A percentile compares a stretch with the other conserved stretches of the same genome.
Conservation (phyloP, 2,113 vertebrate genomes). For the Xiphophorus maculatus region DNA sequence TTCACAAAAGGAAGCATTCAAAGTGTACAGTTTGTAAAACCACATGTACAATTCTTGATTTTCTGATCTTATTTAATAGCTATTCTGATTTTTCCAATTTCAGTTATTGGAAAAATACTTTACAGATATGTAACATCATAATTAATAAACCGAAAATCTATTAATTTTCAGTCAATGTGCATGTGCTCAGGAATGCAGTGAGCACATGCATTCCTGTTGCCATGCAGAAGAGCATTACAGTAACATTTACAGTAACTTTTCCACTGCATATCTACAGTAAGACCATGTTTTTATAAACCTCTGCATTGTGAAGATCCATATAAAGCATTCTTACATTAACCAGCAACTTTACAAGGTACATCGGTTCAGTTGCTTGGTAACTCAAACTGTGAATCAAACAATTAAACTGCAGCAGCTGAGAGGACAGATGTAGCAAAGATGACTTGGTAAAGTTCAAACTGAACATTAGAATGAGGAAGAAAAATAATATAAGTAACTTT, state of each 20-base stretch:
- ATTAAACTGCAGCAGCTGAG: background rate
- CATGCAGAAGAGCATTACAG: background rate
- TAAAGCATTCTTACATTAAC: background rate
- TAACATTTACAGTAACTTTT: background rate
- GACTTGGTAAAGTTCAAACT: background rate
- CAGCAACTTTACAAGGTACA: background rate
- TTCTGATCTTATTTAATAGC: background rate
- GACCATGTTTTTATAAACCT: background rate
- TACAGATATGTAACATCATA: background rate
- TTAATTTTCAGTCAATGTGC: too few relatives aligned
- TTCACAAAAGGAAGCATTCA: conserved; percentile 28
- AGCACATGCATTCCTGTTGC: background rate
- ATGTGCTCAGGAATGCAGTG: too few relatives aligned
- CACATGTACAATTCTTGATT: background rate
- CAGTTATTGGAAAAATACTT: background rate
- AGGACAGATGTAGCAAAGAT: background rate
- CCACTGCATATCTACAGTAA: background rate
- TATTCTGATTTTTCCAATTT: background rate
- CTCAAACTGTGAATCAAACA: background rate
- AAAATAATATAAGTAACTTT: too few relatives aligned
- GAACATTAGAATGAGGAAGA: background rate
- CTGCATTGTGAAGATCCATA: background rate
- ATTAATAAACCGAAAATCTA: background rate
- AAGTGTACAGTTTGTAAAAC: conserved; percentile 12
- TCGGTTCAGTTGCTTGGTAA: background rate